Base-by-base conservation (phyloP, 2,113 vertebrate species). In the Oceanites oceanicus region DNA sequence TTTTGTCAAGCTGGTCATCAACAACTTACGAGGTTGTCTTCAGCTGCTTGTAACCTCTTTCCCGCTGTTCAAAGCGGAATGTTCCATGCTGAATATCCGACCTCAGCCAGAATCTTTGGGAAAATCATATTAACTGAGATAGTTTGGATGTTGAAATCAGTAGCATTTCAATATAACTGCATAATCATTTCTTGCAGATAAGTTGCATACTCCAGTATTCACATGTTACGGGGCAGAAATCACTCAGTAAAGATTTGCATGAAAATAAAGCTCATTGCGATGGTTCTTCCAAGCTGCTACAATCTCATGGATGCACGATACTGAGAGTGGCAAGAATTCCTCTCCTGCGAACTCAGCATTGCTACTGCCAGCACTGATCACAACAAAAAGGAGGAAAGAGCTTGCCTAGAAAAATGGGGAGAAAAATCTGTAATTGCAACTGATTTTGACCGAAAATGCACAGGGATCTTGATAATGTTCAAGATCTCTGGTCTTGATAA, bases 31-130 rank as follows among this genome's bases (percentile, higher is more conserved):
- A 75, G 19, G 30, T 11, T 38, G 13, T 9, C 52, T 76, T 53
- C 40, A 68, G 65, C 11, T 61, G 50, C 45, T 42, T 26, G 11
- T 20, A 61, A 62, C 30, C 42, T 61, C n/a, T 14, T 14, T 53
- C 68, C 40, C 1, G 1, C 30, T 52, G 30, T 14, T 67, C 6
- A 4, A 62, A 66, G 45, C 0, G 0, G 29, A 77, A 66, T 3
- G 4, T 23, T 82, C 66, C 36, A 27, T 8, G 50, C 63, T 38
- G 25, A 32, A 1, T 4, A 17, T 13, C 45, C n/a, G 42, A 29
- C 47, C 58, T 58, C 42, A 53, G 44, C 21, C 25, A 82, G 30
- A 52, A 29, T 19, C 47, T 66, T 47, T 16, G 32, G 17, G 53
- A 79, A 68, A 89, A 55, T 7, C 2, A 0, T 16, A 20, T 50